A percentile compares a stretch with the other conserved stretches of the same genome.
phyloP scores from a whole-genome alignment of 2,113 vertebrate species.

The Vulpes vulpes region DNA sequence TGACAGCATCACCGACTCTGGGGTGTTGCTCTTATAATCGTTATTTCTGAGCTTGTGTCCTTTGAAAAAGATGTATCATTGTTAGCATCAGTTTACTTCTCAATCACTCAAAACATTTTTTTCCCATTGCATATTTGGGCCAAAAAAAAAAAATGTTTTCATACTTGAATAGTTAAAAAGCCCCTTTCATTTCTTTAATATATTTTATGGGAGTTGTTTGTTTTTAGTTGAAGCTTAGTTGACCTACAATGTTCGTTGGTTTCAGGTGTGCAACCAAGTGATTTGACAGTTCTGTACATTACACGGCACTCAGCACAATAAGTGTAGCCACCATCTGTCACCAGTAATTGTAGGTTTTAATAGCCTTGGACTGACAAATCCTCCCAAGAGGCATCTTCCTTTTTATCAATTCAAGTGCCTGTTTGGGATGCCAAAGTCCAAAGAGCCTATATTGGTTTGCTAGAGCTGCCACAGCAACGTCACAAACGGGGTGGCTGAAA shows the following conservation, averaged over 20 bases:
- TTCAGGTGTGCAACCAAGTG: not conserved
- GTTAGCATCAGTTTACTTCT: not conserved
- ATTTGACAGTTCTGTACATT: not conserved
- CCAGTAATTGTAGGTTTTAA: not conserved
- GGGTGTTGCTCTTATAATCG: not conserved
- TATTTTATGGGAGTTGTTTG: not conserved
- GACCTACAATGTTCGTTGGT: not conserved
- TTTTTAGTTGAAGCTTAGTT: not conserved
- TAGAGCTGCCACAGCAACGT: rapidly evolving
- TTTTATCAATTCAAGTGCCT: not conserved
- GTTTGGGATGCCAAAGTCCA: not conserved
- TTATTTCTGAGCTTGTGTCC: not conserved
- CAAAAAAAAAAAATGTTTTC: not conserved
- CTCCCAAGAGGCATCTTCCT: not conserved
- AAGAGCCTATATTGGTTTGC: not conserved
- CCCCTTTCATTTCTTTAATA: not conserved
- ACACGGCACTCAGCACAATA: not conserved
- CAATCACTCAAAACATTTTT: not conserved
- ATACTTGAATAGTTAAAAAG: not conserved
- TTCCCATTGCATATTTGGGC: not conserved
- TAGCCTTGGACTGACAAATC: not conserved
- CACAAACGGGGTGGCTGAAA: not conserved
- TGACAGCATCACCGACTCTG: rapidly evolving
- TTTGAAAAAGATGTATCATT: not conserved
- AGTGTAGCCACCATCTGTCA: not conserved